Evolutionary conservation across 2,797 vertebrate species (phyloP).

Genomic region (Loris lydekkerianus): DNA sequence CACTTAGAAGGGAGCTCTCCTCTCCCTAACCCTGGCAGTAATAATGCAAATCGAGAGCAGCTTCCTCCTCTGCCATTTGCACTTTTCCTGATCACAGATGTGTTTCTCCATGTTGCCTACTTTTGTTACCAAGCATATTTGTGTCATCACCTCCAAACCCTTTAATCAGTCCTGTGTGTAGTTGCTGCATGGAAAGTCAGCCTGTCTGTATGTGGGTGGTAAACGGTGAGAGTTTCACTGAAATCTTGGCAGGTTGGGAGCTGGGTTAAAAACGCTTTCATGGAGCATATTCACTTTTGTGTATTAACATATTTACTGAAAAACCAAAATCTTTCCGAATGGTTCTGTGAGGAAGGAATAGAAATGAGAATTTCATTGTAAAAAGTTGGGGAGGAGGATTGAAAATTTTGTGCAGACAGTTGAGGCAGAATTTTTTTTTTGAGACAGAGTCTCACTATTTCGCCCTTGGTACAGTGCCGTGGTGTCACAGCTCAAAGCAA

Average conservation of each 20-base stretch:
- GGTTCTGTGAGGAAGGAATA: slow-evolving; percentile 1
- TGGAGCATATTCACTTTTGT: slow-evolving; percentile 61
- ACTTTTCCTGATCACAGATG: slow-evolving; percentile 57
- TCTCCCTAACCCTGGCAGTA: neutral
- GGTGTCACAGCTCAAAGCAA: too few relatives aligned
- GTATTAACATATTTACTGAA: slow-evolving; percentile 57
- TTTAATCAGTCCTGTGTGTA: slow-evolving; percentile 65
- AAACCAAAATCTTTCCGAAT: slow-evolving; percentile 40
- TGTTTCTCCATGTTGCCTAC: slow-evolving; percentile 62
- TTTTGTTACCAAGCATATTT: slow-evolving; percentile 73
- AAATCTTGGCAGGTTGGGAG: slow-evolving; percentile 62
- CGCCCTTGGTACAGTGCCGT: too few relatives aligned
- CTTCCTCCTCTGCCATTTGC: slow-evolving; percentile 63
- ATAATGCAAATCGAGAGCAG: slow-evolving; percentile 78
- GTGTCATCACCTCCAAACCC: slow-evolving; percentile 71
- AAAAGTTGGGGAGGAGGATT: slow-evolving; percentile 40
- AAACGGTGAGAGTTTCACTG: slow-evolving; percentile 34
- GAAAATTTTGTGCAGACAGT: neutral
- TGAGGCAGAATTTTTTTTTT: neutral
- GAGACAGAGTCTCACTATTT: too few relatives aligned
- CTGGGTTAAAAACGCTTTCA: slow-evolving; percentile 69
- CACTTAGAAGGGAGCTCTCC: neutral
- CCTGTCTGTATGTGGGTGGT: slow-evolving; percentile 69
- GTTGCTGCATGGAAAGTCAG: slow-evolving; percentile 43
- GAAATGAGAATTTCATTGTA: neutral